These are phyloP conservation scores for Dipodomys merriami DNA, from an alignment of 2,113 vertebrate species.

Conservation along the genomic window DNA sequence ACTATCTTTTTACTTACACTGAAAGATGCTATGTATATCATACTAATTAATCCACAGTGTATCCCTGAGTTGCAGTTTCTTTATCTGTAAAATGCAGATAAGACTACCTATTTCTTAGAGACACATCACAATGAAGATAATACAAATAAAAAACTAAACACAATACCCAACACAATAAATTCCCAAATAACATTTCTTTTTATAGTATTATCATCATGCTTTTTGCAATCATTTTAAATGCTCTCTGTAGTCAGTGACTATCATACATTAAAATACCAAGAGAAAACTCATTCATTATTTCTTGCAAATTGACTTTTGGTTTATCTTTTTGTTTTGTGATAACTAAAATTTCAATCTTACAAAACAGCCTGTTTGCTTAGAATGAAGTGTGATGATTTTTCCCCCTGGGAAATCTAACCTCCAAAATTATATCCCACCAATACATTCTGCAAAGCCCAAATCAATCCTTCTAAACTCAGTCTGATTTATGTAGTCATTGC, in stretches of 20 bases:
- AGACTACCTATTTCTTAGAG: background rate
- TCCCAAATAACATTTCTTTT: background rate
- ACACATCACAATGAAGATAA: background rate
- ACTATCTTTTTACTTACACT: background rate
- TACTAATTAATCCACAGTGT: background rate
- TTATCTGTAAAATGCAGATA: background rate
- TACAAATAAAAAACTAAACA: background rate
- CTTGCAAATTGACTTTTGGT: background rate
- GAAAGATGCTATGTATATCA: background rate
- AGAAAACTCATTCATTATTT: background rate
- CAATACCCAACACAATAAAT: background rate
- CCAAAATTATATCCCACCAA: background rate
- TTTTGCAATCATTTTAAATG: background rate
- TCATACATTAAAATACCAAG: background rate
- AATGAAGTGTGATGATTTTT: slow-evolving; percentile 6
- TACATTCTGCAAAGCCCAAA: slow-evolving; percentile 23
- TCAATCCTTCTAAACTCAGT: background rate
- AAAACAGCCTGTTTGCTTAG: background rate
- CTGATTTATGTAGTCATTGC: slow-evolving; percentile 21
- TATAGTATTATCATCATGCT: background rate
- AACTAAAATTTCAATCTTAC: background rate
- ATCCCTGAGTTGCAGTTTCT: background rate
- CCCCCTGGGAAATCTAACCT: slow-evolving; percentile 10
- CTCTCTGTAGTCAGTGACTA: background rate
- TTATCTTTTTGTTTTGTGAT: background rate